These are phyloP conservation scores for Pardalotus punctatus DNA, from an alignment of 2,113 vertebrate genomes.

Conservation along the genomic window DNA sequence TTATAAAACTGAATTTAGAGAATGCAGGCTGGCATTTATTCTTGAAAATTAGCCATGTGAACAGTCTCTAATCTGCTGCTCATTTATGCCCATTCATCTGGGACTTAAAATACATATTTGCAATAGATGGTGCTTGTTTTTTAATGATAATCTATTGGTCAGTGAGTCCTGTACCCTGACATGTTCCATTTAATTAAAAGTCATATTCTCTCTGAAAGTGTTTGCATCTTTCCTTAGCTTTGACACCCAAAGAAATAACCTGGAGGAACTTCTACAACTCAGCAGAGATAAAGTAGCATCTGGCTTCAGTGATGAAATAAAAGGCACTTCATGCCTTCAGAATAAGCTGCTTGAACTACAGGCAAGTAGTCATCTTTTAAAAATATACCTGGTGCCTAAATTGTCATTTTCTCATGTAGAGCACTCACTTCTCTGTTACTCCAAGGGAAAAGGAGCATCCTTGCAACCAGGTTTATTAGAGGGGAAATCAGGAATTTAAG, in stretches of 20 bases:
- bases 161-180: neutral
- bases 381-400: neutral
- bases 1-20: neutral
- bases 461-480: neutral
- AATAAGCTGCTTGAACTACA: conserved; percentile 81
- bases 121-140: neutral
- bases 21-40: neutral
- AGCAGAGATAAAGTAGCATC: conserved; percentile 74
- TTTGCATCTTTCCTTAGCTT: conserved; percentile 73
- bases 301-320: conserved; percentile 74
- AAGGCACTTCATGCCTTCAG: conserved; percentile 79
- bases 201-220: neutral
- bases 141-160: neutral
- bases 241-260: conserved; percentile 66
- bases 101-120: neutral
- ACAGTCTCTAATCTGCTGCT: neutral
- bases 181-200: neutral
- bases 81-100: neutral
- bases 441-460: neutral
- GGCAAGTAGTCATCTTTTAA: conserved; percentile 68
- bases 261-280: conserved; percentile 74
- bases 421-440: neutral
- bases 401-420: neutral
- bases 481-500: neutral
- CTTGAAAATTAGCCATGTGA: neutral